These are phyloP conservation scores for Mormyrus proboscirostris DNA, from an alignment of 2,797 vertebrate genomes.

Conservation along the genomic window DNA sequence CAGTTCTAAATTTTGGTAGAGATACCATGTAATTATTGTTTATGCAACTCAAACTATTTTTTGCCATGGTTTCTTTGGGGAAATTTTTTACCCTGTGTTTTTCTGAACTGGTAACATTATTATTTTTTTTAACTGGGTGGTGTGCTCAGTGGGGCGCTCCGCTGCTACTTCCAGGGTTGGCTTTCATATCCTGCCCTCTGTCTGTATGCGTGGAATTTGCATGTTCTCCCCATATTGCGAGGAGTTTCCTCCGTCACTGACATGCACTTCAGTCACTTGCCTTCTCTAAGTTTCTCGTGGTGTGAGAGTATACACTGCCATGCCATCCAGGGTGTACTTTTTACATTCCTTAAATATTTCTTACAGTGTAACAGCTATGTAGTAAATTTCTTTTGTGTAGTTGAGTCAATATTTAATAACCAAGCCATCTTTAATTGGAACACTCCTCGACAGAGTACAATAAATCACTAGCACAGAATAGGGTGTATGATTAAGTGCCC, in stretches of 20 bases:
- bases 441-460: neutral
- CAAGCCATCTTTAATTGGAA: neutral
- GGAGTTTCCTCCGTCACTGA: neutral
- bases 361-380: neutral
- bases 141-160: neutral
- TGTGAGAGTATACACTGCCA: neutral
- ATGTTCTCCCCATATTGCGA: neutral
- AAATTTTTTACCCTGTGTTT: neutral
- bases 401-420: neutral
- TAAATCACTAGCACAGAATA: neutral
- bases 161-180: neutral
- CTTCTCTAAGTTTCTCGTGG: neutral
- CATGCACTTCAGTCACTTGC: neutral
- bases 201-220: neutral
- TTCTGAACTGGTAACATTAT: neutral
- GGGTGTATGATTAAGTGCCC: neutral
- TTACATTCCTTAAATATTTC: neutral
- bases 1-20: neutral
- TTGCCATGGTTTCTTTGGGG: slow-evolving; percentile 15
- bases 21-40: neutral
- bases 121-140: neutral
- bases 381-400: neutral
- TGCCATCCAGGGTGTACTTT: neutral
- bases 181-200: neutral
- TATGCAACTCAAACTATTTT: neutral